These are phyloP conservation scores for Mylabris phalerata DNA, from an alignment of 1,140 invertebrate genomes.

Conservation along the genomic window DNA sequence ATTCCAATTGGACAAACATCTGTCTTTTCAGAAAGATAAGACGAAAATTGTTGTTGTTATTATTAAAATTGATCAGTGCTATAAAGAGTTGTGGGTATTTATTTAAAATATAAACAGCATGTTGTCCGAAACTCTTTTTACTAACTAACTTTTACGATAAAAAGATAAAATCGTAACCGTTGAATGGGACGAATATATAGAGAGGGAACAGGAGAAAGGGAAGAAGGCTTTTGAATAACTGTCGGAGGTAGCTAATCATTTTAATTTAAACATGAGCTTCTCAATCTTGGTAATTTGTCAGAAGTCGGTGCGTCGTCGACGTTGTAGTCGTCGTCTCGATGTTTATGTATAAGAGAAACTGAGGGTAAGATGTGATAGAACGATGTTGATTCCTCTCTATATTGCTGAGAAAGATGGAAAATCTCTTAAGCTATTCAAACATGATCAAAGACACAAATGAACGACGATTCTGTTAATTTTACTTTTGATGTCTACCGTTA, in stretches of 20 bases:
- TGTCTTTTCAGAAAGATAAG: no score
- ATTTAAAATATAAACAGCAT: no score
- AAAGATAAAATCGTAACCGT: conserved; percentile 16
- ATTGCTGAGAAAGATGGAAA: no score
- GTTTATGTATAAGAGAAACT: no score
- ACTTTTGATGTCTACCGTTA: conserved; percentile 31
- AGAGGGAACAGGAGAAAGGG: background rate
- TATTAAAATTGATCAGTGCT: no score
- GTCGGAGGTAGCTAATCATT: conserved; percentile 21
- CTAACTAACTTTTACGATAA: conserved; percentile 11
- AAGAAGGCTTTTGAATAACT: conserved; percentile 11
- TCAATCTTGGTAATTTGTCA: conserved; percentile 23
- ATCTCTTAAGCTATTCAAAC: conserved; percentile 21
- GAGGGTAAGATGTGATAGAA: no score
- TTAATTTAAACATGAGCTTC: conserved; percentile 25
- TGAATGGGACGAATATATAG: background rate
- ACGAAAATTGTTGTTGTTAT: no score
- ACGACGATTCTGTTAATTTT: conserved; percentile 32
- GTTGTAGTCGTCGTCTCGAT: no score
- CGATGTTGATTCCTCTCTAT: no score
- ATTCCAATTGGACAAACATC: no score
- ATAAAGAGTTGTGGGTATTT: no score
- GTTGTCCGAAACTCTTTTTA: no score
- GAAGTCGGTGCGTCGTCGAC: conserved; percentile 7
- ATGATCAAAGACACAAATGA: conserved; percentile 33